These are phyloP conservation scores for Gopherus evgoodei DNA, from an alignment of 2,113 vertebrate genomes.

Conservation along the genomic window DNA sequence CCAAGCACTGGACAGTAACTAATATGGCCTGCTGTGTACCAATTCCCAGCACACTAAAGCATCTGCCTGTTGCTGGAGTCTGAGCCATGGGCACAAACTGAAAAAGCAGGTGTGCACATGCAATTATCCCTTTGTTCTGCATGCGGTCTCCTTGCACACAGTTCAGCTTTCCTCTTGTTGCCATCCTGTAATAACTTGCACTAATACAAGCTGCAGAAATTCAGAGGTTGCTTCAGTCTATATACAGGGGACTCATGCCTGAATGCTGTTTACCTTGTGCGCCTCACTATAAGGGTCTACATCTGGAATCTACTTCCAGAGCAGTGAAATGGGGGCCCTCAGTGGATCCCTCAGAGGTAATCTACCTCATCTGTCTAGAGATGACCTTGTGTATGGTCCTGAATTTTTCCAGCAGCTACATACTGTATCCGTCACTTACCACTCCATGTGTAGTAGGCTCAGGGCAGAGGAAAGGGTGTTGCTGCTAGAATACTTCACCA, in stretches of 20 bases:
- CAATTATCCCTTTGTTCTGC: neutral
- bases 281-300: neutral
- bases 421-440: neutral
- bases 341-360: neutral
- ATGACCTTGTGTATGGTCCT: neutral
- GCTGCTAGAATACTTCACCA: neutral
- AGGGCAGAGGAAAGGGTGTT: neutral
- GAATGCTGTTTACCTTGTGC: neutral
- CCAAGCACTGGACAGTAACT: neutral
- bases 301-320: neutral
- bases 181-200: neutral
- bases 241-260: neutral
- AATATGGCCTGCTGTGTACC: neutral
- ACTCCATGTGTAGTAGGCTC: fast-evolving
- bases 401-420: neutral
- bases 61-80: too few relatives aligned
- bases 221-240: neutral
- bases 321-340: neutral
- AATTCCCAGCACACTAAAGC: neutral
- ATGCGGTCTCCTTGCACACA: neutral
- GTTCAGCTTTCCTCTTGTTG: neutral
- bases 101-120: neutral
- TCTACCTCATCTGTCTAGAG: neutral
- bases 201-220: neutral
- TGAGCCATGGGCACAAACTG: neutral